Conservation (phyloP, 2,113 vertebrate species). For the Calidris pugnax region DNA sequence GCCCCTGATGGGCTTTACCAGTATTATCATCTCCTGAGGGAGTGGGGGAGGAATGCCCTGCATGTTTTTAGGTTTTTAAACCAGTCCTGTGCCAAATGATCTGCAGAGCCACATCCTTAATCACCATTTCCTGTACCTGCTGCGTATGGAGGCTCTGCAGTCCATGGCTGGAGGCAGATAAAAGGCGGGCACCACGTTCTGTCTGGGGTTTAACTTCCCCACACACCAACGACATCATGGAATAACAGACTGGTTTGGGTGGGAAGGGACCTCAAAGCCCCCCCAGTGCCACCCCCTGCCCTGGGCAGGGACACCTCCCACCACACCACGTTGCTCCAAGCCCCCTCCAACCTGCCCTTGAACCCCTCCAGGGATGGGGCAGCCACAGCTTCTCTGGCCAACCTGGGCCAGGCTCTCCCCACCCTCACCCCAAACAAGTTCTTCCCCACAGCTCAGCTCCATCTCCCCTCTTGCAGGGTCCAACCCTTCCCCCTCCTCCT, state of each 20-base stretch:
- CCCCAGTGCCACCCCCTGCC: background rate
- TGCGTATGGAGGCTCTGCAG: rapidly evolving
- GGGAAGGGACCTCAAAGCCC: background rate
- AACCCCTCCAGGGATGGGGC: too few relatives aligned
- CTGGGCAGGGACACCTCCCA: too few relatives aligned
- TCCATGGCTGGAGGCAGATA: rapidly evolving
- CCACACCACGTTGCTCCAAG: too few relatives aligned
- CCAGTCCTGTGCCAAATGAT: background rate
- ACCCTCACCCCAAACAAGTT: too few relatives aligned
- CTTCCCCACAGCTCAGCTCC: too few relatives aligned
- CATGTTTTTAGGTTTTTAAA: background rate
- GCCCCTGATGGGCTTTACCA: background rate
- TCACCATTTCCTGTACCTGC: rapidly evolving
- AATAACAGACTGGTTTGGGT: background rate
- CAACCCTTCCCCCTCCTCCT: too few relatives aligned
- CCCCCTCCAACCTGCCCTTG: too few relatives aligned
- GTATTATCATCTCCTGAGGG: background rate
- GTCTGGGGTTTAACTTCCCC: background rate
- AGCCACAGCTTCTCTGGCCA: too few relatives aligned
- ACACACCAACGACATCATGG: background rate
- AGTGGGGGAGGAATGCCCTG: background rate
- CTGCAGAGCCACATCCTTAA: background rate
- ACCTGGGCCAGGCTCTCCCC: too few relatives aligned
- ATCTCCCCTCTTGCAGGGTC: too few relatives aligned
- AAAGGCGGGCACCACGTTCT: background rate